These are phyloP conservation scores for Anguilla marmorata DNA, from an alignment of 2,797 vertebrate species.

Conservation along the genomic window DNA sequence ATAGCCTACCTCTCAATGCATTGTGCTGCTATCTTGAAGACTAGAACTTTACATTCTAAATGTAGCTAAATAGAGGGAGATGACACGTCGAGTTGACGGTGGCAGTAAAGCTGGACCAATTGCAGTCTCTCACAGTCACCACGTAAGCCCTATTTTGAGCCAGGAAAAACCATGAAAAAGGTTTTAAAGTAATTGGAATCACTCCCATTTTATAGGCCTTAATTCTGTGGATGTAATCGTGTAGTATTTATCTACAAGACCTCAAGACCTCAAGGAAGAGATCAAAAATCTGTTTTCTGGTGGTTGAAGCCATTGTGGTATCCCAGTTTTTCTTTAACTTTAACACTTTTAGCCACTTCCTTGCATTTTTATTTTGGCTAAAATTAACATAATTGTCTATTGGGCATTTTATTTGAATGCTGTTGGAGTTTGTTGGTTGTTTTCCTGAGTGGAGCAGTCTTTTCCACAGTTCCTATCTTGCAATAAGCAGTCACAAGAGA, in stretches of 20 bases:
- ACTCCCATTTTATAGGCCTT: background rate
- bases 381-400: background rate
- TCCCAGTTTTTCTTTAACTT: background rate
- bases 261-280: background rate
- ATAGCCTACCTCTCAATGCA: too few species aligned
- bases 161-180: too few species aligned
- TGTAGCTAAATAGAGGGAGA: too few species aligned
- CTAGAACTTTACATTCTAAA: too few species aligned
- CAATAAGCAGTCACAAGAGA: conserved; percentile 47
- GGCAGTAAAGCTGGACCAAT: too few species aligned
- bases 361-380: too few species aligned
- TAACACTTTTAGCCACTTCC: background rate
- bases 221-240: background rate
- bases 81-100: too few species aligned
- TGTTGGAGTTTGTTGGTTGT: background rate
- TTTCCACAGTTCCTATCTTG: conserved; percentile 41
- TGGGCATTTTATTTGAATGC: background rate
- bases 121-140: too few species aligned
- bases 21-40: too few species aligned
- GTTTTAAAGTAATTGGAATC: background rate
- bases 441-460: conserved; percentile 19
- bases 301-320: background rate
- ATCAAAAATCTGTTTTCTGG: background rate
- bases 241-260: background rate
- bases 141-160: too few species aligned